phyloP scores from a whole-genome alignment of 2,113 vertebrate genomes.

The Jacana jacana region DNA sequence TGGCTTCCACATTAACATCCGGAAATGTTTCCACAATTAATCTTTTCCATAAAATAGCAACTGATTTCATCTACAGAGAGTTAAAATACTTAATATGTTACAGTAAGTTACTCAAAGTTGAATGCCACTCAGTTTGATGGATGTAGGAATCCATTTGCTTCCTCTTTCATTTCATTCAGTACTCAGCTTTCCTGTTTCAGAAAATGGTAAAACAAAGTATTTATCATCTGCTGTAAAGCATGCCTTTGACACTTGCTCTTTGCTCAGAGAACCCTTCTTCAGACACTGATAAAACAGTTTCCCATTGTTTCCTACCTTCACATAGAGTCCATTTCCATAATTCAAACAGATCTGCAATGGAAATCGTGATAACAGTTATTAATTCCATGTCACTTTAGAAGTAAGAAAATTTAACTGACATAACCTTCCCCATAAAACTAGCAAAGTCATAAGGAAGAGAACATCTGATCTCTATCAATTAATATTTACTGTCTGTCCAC shows the following conservation, averaged over 20 bases:
- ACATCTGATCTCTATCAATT: background rate
- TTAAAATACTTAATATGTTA: background rate
- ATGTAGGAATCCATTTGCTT: background rate
- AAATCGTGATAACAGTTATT: conserved; percentile 5
- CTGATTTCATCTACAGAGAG: background rate
- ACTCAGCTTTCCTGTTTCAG: background rate
- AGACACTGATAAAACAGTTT: background rate
- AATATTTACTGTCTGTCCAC: background rate
- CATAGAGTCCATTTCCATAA: conserved; percentile 68
- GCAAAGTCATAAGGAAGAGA: background rate
- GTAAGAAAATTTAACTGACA: background rate
- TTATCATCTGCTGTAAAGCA: background rate
- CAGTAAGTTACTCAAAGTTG: background rate
- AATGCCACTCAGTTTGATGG: background rate
- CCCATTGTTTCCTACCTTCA: conserved; percentile 68
- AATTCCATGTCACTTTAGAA: background rate
- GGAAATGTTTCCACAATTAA: background rate
- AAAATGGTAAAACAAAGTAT: background rate
- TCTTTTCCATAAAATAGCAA: background rate
- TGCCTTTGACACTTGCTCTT: background rate
- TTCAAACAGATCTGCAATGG: conserved; percentile 70
- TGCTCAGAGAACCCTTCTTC: background rate
- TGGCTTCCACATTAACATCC: background rate
- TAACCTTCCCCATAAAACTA: background rate
- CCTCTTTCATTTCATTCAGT: background rate